phyloP scores from a whole-genome alignment of 2,888 invertebrate genomes.

The Epistrophe grossulariae region DNA sequence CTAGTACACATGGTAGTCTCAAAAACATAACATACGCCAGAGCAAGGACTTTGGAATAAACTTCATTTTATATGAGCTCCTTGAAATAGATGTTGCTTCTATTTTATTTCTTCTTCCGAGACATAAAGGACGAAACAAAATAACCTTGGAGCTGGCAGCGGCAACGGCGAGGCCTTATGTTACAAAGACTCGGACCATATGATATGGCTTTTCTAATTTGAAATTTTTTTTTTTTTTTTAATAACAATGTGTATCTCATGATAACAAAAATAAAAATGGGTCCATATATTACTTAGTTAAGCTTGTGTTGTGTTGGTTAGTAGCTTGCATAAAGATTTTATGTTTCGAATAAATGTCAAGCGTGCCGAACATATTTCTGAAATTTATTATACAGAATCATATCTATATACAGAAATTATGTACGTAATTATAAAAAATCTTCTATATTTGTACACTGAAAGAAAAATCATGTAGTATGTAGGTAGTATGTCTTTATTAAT shows the following conservation, averaged over 20 bases:
- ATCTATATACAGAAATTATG: background rate
- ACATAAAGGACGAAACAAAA: constrained; percentile 15
- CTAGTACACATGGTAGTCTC: background rate
- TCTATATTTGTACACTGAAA: no score
- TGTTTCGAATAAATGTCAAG: background rate
- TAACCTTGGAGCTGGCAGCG: background rate
- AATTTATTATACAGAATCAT: background rate
- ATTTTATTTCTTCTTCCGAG: constrained; percentile 4
- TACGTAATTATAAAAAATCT: background rate
- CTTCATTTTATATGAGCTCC: constrained; percentile 18
- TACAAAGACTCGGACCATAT: constrained; percentile 26
- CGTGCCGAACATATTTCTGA: background rate
- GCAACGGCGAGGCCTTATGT: background rate
- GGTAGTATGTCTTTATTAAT: no score
- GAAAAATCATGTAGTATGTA: no score
- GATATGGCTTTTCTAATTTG: constrained; percentile 10
- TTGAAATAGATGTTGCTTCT: constrained; percentile 24
- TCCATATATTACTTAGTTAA: no score
- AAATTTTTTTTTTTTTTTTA: background rate
- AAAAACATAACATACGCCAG: background rate
- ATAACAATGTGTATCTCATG: background rate
- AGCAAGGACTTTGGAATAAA: background rate
- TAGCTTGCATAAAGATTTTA: background rate
- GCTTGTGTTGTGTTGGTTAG: no score
- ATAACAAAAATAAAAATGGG: background rate